These are phyloP conservation scores for Coluber constrictor DNA, from an alignment of 2,797 vertebrate genomes.

Conservation along the genomic window DNA sequence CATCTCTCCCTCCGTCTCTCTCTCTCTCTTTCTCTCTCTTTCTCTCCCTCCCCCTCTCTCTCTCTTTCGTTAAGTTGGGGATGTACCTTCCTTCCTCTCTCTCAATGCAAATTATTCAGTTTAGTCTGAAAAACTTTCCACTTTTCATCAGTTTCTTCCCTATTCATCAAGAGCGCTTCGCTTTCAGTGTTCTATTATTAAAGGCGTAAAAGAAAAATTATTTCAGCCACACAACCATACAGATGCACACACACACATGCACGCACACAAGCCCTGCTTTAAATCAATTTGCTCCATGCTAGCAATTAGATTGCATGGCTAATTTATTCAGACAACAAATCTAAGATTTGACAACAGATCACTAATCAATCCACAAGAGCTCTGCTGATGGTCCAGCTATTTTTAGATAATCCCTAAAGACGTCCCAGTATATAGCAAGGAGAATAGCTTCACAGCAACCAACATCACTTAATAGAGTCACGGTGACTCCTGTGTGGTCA, in stretches of 20 bases:
- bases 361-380: neutral
- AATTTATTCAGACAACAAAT: constrained; percentile 8
- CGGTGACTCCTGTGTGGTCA: neutral
- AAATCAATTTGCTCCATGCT: constrained; percentile 15
- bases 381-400: neutral
- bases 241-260: accelerated
- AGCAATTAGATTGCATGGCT: constrained; percentile 20
- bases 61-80: neutral
- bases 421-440: neutral
- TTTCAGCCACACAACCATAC: neutral
- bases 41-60: neutral
- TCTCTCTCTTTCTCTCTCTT: too few relatives aligned
- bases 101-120: neutral
- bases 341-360: neutral
- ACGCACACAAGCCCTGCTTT: neutral
- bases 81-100: neutral
- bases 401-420: neutral
- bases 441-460: neutral
- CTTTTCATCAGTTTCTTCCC: neutral
- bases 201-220: neutral
- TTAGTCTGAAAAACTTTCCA: neutral
- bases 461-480: neutral
- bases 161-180: neutral
- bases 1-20: neutral
- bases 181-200: neutral